Conservation (phyloP, 1,140 invertebrate species). For the Ectropis grisescens region DNA sequence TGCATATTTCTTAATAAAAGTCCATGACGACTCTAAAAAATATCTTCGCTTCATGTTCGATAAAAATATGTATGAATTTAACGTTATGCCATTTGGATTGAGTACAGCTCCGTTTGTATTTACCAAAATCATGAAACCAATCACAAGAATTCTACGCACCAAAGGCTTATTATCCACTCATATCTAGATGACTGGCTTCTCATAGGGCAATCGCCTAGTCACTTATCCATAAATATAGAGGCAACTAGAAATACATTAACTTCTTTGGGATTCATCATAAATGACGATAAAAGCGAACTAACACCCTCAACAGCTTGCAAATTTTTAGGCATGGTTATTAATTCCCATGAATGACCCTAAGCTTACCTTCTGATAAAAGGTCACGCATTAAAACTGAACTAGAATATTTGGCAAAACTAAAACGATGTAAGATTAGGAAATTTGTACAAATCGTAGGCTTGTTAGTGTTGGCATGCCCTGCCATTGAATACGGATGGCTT, state of each 20-base stretch:
- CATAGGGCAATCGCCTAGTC: constrained; percentile 3
- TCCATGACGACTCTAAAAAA: constrained; percentile 1
- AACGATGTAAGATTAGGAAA: constrained; percentile 6
- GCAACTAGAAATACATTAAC: constrained; percentile 5
- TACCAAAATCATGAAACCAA: constrained; percentile 8
- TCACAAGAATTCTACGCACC: constrained; percentile 6
- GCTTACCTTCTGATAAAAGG: constrained; percentile 6
- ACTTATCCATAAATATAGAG: no score
- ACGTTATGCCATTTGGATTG: not conserved
- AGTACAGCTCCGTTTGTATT: constrained; percentile 4
- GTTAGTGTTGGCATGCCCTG: constrained; percentile 7
- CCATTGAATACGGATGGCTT: constrained; percentile 6
- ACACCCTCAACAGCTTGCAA: constrained; percentile 5
- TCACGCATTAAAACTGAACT: constrained; percentile 1
- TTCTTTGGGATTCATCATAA: constrained; percentile 15
- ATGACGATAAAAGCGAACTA: constrained; percentile 12
- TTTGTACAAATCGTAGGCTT: constrained; percentile 7
- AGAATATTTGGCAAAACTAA: not conserved
- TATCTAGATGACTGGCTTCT: constrained; percentile 18
- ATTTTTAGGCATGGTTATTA: constrained; percentile 14
- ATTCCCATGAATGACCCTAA: constrained; percentile 9
- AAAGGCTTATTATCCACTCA: constrained; percentile 5
- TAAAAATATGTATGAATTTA: constrained; percentile 1
- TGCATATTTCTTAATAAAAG: constrained; percentile 6
- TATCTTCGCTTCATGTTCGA: not conserved